Conservation (phyloP, 2,113 vertebrate genomes). For the Podarcis raffonei region DNA sequence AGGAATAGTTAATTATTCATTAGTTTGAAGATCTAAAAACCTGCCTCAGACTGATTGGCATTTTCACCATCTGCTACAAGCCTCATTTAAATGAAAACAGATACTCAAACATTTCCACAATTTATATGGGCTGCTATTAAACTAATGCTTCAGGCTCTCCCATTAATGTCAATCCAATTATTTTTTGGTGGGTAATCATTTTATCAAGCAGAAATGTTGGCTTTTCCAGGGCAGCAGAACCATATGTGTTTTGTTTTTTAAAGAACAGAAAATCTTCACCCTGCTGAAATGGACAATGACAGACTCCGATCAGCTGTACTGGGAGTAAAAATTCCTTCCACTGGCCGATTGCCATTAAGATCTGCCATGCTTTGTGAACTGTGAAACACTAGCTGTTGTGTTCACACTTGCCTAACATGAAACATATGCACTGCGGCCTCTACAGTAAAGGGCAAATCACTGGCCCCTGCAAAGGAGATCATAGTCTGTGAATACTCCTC, state of each 20-base stretch:
- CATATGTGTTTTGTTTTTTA: not conserved
- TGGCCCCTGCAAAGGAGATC: too few species aligned
- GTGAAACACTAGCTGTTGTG: not conserved
- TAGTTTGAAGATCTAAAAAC: slow-evolving; percentile 39
- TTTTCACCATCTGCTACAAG: slow-evolving; percentile 58
- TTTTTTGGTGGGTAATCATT: slow-evolving; percentile 47
- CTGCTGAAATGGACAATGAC: not conserved
- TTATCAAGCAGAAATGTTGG: not conserved
- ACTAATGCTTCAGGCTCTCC: slow-evolving; percentile 17
- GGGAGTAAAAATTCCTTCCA: not conserved
- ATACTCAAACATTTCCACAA: not conserved
- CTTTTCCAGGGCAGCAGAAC: not conserved
- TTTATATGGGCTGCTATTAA: slow-evolving; percentile 2
- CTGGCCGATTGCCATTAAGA: not conserved
- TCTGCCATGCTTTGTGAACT: slow-evolving; percentile 1
- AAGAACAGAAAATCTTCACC: not conserved
- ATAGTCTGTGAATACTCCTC: slow-evolving; percentile 8
- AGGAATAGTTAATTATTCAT: slow-evolving; percentile 59
- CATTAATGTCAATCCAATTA: slow-evolving; percentile 20
- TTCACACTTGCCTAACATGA: not conserved
- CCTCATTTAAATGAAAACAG: slow-evolving; percentile 41
- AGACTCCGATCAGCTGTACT: not conserved
- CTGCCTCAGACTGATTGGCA: slow-evolving; percentile 46
- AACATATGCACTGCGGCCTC: not conserved
- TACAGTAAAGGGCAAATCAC: slow-evolving; percentile 16